phyloP scores from a whole-genome alignment of 2,888 invertebrate species.

The Parnassius orleans region DNA sequence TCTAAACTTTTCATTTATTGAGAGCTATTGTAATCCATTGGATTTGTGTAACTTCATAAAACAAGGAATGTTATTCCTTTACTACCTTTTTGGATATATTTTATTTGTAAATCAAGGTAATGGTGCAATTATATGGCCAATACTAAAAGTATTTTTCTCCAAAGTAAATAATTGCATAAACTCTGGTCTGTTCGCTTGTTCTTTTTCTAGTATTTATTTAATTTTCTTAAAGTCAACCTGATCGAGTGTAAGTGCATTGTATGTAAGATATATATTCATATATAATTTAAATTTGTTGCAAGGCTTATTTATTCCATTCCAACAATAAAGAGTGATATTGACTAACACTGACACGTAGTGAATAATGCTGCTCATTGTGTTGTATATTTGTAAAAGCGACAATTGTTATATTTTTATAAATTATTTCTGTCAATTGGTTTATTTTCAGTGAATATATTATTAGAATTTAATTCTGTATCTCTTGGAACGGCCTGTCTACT shows the following conservation, averaged over 20 bases:
- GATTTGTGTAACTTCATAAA: slow-evolving; percentile 3
- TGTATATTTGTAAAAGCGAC: slow-evolving; percentile 58
- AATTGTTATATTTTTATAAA: slow-evolving; percentile 73
- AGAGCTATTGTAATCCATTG: slow-evolving; percentile 15
- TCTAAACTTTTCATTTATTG: slow-evolving; percentile 12
- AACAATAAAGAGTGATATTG: slow-evolving; percentile 59
- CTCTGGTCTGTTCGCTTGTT: slow-evolving; percentile 4
- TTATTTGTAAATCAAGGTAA: slow-evolving; percentile 58
- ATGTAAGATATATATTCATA: slow-evolving; percentile 32
- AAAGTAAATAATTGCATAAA: slow-evolving; percentile 21
- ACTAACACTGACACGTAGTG: slow-evolving; percentile 51
- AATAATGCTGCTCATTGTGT: slow-evolving; percentile 51
- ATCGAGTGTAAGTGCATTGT: slow-evolving; percentile 12
- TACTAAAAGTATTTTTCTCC: slow-evolving; percentile 23
- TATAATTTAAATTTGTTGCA: slow-evolving; percentile 47
- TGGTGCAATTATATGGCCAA: slow-evolving; percentile 49
- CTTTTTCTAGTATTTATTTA: slow-evolving; percentile 26
- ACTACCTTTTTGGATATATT: slow-evolving; percentile 32
- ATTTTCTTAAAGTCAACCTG: slow-evolving; percentile 9
- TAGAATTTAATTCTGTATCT: slow-evolving; percentile 38
- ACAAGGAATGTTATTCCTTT: slow-evolving; percentile 17
- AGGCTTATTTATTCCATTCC: slow-evolving; percentile 66
- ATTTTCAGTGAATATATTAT: slow-evolving; percentile 49
- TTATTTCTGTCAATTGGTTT: slow-evolving; percentile 54
- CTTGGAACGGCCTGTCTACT: slow-evolving; percentile 57